These are phyloP conservation scores for Tamandua tetradactyla DNA, from an alignment of 2,797 vertebrate genomes.

Conservation along the genomic window DNA sequence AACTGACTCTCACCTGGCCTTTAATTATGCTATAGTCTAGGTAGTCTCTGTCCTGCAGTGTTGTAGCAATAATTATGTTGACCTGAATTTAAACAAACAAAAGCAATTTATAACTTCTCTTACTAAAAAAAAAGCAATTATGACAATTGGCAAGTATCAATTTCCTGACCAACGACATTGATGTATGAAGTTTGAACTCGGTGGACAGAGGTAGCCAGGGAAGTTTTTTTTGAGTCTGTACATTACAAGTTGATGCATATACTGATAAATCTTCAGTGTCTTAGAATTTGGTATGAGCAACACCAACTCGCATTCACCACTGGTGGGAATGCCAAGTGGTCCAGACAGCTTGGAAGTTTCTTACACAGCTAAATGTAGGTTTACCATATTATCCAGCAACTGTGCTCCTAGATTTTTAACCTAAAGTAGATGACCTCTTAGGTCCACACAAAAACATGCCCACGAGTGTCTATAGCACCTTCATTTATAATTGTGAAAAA, in stretches of 20 bases:
- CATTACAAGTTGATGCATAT: neutral
- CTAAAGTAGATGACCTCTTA: no score
- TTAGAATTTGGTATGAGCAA: neutral
- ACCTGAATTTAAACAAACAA: neutral
- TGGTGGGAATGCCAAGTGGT: no score
- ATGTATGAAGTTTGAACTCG: slow-evolving; percentile 4
- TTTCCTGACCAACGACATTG: neutral
- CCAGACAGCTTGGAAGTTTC: no score
- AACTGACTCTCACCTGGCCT: neutral
- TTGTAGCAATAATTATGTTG: neutral
- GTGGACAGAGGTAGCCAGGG: neutral
- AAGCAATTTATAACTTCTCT: neutral
- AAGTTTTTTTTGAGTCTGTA: neutral
- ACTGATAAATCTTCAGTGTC: neutral
- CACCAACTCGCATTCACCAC: no score
- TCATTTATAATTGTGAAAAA: no score
- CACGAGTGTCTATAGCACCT: no score
- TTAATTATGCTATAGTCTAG: neutral
- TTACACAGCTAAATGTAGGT: no score
- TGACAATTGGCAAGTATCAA: neutral
- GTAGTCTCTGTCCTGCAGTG: neutral
- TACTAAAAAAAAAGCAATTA: neutral
- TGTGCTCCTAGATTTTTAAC: no score
- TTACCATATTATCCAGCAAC: no score
- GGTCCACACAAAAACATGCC: no score